phyloP scores from a whole-genome alignment of 2,797 vertebrate genomes.

The Paguma larvata region DNA sequence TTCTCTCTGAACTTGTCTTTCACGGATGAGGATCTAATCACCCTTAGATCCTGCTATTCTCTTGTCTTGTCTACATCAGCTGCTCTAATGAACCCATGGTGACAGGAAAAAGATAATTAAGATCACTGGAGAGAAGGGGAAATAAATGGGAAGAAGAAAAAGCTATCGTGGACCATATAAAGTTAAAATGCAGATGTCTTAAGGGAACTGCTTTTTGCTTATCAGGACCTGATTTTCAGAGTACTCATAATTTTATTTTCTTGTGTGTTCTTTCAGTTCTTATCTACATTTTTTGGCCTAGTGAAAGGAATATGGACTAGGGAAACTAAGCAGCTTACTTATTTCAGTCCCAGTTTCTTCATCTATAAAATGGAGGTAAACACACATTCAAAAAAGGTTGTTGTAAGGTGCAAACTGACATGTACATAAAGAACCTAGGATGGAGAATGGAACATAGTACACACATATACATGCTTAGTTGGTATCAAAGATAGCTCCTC shows the following conservation, averaged over 20 bases:
- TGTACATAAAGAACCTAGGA: background rate
- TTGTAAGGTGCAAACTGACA: background rate
- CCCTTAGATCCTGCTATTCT: constrained; percentile 56
- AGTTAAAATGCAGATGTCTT: background rate
- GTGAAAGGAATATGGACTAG: background rate
- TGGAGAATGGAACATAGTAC: background rate
- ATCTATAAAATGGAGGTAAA: constrained; percentile 9
- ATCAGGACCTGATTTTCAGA: background rate
- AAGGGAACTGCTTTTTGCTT: background rate
- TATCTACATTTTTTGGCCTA: background rate
- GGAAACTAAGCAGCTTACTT: background rate
- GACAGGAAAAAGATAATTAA: constrained; percentile 46
- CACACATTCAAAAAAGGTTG: background rate
- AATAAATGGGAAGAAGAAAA: constrained; percentile 19
- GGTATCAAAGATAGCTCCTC: background rate
- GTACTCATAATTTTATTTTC: background rate
- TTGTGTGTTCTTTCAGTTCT: background rate
- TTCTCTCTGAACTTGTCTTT: constrained; percentile 59
- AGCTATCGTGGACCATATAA: background rate
- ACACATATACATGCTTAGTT: background rate
- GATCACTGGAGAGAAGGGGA: constrained; percentile 23
- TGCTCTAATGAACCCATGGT: constrained; percentile 18
- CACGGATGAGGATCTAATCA: constrained; percentile 57
- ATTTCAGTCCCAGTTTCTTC: background rate
- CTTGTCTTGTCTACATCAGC: constrained; percentile 12